Evolutionary conservation across 2,113 vertebrate species (phyloP).

Genomic region (Rhegmatorhina hoffmannsi): DNA sequence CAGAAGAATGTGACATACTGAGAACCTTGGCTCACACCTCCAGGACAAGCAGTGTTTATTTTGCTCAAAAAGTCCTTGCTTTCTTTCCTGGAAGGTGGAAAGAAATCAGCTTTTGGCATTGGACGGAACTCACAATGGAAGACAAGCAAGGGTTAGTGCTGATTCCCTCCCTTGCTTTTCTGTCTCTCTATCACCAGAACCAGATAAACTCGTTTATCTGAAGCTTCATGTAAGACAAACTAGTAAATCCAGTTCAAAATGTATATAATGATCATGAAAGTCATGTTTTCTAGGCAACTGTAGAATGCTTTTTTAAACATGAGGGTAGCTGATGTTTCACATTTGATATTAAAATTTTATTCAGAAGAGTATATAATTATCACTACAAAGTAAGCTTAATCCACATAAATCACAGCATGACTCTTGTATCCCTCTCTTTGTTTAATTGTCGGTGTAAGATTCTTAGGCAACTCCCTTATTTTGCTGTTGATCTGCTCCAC

Average conservation of each 20-base stretch:
- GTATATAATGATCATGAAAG: constrained; percentile 27
- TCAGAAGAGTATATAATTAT: constrained; percentile 53
- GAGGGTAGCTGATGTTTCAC: constrained; percentile 36
- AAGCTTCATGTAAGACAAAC: not conserved
- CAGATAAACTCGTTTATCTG: constrained; percentile 63
- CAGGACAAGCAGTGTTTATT: not conserved
- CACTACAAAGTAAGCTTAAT: constrained; percentile 66
- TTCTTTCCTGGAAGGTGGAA: constrained; percentile 37
- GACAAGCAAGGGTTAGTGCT: not conserved
- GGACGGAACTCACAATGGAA: not conserved
- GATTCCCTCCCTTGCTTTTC: not conserved
- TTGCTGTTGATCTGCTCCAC: constrained; percentile 51
- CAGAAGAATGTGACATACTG: not conserved
- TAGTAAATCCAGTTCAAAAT: constrained; percentile 52
- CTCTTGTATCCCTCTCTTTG: constrained; percentile 29
- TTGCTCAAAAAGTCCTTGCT: not conserved
- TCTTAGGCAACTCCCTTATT: constrained; percentile 37
- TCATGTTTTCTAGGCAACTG: constrained; percentile 36
- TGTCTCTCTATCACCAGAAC: constrained; percentile 52
- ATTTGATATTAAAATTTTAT: constrained; percentile 56
- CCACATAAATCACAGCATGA: constrained; percentile 48
- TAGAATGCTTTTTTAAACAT: constrained; percentile 30
- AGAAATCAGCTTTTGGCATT: constrained; percentile 1
- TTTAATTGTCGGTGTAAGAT: constrained; percentile 41
- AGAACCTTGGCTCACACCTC: not conserved